Evolutionary conservation across 2,888 invertebrate genomes (phyloP).

Genomic region (Macaria notata): DNA sequence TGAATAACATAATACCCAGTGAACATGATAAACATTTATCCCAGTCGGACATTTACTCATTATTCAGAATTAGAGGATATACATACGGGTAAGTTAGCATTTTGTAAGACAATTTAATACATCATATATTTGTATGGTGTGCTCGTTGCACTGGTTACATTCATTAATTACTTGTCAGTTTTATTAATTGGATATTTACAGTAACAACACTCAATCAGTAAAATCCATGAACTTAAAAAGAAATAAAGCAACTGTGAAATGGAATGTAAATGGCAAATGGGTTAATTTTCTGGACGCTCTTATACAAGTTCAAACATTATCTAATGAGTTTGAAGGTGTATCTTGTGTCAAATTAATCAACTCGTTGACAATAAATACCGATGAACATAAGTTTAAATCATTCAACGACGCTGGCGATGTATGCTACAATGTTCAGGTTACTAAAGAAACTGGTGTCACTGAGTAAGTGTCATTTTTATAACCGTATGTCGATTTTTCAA

Average conservation of each 20-base stretch:
- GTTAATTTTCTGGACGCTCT: conserved; percentile 21
- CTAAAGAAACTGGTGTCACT: conserved; percentile 3
- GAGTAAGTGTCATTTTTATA: conserved; percentile 1
- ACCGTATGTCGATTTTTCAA: no score
- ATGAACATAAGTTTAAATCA: conserved; percentile 3
- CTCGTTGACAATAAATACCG: conserved; percentile 14
- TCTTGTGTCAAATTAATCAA: conserved; percentile 17
- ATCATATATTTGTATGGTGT: no score
- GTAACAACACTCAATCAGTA: no score
- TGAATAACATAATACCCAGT: no score
- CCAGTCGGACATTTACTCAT: no score
- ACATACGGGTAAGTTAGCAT: no score
- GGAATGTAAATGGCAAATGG: conserved; percentile 18
- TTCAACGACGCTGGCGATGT: background rate
- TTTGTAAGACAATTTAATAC: no score
- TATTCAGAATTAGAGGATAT: no score
- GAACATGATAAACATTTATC: no score
- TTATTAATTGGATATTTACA: background rate
- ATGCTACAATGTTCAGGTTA: conserved; percentile 4
- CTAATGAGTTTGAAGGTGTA: conserved; percentile 7
- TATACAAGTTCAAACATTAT: conserved; percentile 17
- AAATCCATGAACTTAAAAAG: conserved; percentile 8
- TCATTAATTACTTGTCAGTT: conserved; percentile 13
- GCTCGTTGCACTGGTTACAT: background rate
- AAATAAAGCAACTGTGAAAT: conserved; percentile 21